phyloP scores from a whole-genome alignment of 2,797 vertebrate genomes.

The Paguma larvata region DNA sequence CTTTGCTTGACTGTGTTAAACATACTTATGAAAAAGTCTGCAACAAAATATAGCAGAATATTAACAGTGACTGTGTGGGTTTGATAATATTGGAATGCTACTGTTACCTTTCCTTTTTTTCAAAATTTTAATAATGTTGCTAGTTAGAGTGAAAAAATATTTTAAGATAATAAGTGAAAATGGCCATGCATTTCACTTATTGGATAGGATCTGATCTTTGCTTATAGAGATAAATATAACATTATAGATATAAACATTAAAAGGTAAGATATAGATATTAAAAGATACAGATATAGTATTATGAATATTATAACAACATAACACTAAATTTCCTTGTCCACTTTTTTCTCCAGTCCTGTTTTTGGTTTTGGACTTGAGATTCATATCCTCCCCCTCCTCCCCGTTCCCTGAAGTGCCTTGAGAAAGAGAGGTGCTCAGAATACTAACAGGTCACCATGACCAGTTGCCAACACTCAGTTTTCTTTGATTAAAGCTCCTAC shows the following conservation, averaged over 20 bases:
- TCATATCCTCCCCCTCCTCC: rapidly evolving
- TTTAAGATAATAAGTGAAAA: not conserved
- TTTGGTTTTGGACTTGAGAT: not conserved
- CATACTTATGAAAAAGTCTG: not conserved
- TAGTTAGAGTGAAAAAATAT: not conserved
- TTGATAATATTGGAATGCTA: not conserved
- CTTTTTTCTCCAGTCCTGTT: not conserved
- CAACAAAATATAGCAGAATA: not conserved
- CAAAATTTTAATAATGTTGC: not conserved
- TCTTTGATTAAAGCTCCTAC: conserved; percentile 79
- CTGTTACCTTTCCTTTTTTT: not conserved
- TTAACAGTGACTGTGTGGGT: not conserved
- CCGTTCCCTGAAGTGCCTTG: not conserved
- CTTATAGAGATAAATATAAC: not conserved
- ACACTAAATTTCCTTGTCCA: not conserved
- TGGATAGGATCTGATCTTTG: not conserved
- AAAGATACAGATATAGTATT: not conserved
- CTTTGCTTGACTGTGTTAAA: not conserved
- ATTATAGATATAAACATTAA: not conserved
- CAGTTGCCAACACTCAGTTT: conserved; percentile 78
- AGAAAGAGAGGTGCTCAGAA: not conserved
- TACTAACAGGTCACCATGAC: conserved; percentile 74
- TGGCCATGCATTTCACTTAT: not conserved
- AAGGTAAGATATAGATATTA: not conserved
- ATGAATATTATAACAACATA: not conserved